A percentile compares a stretch with the other conserved stretches of the same genome.
Conservation (phyloP, 53 echinoderm and acorn worm species). For the Temnopleurus reevesii region DNA sequence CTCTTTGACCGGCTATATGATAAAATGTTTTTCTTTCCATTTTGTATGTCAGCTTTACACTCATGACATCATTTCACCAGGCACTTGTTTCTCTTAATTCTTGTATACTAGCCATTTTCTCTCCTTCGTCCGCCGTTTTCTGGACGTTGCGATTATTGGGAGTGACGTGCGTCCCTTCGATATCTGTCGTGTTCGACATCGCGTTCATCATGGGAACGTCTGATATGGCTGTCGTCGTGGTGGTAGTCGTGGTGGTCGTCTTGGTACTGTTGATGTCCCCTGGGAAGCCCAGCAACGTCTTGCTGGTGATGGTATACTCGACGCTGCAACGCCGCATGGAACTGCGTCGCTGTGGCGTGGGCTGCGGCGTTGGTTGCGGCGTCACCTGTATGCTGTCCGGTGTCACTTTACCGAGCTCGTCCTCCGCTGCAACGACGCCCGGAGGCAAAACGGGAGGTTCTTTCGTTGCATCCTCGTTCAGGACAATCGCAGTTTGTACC, state of each 20-base stretch:
- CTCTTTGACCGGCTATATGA: too few relatives aligned
- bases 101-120: constrained; percentile 63
- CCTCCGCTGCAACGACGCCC: not conserved
- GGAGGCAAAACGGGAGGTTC: constrained; percentile 13
- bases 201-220: constrained; percentile 16
- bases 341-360: not conserved
- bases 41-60: not conserved
- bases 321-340: constrained; percentile 47
- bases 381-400: not conserved
- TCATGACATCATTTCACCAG: not conserved
- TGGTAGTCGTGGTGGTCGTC: constrained; percentile 11
- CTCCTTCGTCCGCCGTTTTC: constrained; percentile 15
- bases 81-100: constrained; percentile 49
- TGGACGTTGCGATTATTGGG: constrained; percentile 15
- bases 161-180: not conserved
- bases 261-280: not conserved
- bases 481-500: constrained; percentile 80
- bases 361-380: not conserved
- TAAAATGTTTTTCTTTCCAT: too few relatives aligned
- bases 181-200: not conserved
- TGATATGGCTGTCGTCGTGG: constrained; percentile 21
- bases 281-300: constrained; percentile 38
- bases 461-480: constrained; percentile 63
- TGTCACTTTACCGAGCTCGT: not conserved
- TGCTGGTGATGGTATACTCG: constrained; percentile 68